phyloP scores from a whole-genome alignment of 2,888 invertebrate genomes.

The Dryadula phaetusa region DNA sequence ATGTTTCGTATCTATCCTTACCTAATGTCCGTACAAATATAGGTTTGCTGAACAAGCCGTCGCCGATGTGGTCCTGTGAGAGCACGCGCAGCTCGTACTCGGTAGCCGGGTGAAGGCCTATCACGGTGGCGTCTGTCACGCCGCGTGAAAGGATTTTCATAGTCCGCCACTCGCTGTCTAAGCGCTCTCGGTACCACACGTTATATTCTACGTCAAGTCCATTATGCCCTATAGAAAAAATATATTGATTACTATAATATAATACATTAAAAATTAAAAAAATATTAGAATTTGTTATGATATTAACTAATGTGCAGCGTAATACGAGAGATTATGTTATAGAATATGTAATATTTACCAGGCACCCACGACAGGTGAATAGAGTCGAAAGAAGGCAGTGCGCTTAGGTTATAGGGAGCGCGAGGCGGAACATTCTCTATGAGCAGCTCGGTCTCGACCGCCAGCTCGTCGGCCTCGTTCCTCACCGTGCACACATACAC shows the following conservation, averaged over 20 bases:
- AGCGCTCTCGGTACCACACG: conserved; percentile 92
- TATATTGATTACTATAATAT: too few relatives aligned
- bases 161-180: conserved; percentile 92
- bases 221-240: conserved; percentile 86
- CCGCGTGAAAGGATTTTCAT: conserved; percentile 89
- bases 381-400: conserved; percentile 87
- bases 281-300: too few relatives aligned
- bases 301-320: too few relatives aligned
- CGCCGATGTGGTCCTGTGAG: conserved; percentile 92
- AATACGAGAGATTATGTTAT: background rate
- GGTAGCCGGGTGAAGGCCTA: conserved; percentile 88
- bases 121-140: conserved; percentile 90
- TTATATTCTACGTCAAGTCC: conserved; percentile 91
- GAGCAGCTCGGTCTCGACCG: conserved; percentile 91
- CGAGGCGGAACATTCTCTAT: conserved; percentile 95
- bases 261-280: too few relatives aligned
- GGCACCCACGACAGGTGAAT: conserved; percentile 94
- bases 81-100: conserved; percentile 96
- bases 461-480: conserved; percentile 94
- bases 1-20: too few relatives aligned
- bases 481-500: conserved; percentile 92
- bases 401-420: conserved; percentile 94
- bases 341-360: conserved; percentile 58
- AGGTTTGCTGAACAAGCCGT: conserved; percentile 95
- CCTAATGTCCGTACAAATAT: conserved; percentile 89